Base-by-base conservation (phyloP, 2,888 invertebrate genomes). In the Drosophila setosimentum region DNA sequence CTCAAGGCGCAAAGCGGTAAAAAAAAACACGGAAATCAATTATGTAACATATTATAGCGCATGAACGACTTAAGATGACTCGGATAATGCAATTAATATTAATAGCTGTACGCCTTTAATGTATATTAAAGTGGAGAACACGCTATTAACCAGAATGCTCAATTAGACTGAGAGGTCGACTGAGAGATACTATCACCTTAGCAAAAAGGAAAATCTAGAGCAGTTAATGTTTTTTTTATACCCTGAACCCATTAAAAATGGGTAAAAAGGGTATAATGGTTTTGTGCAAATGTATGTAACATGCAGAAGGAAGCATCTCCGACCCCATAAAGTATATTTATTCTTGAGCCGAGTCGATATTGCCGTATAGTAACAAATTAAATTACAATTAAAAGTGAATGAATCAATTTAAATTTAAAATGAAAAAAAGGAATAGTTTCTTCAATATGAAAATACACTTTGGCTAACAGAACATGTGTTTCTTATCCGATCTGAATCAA, bases 11-110 rank as follows among this genome's bases (percentile, higher is more conserved):
- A 40, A 33, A 60, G 40, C 55, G 42, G 53, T n/a, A 69, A 69
- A 53, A 37, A 24, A 27, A 48, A 21, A 11, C 6, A 51, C 32
- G 73, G 63, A 76, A 78, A 73, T 61, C 33, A 13, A 55, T 27
- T 40, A 32, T 45, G 18, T 18, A 45, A 55, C 49, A 57, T 68
- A 68, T 68, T 40, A 27, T 21, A 29, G 49, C 29, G 33, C 4
- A 49, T 16, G 42, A 37, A 37, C 27, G 24, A 24, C 8, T 8
- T 24, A 16, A 21, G 21, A 24, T 24, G 45, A 24, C 16, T 45
- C 13, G 45, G 16, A 24, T 45, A 24, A 8, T 24, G 7, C 16
- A 45, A 45, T 45, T 24, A 45, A 24, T 24, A 45, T 24, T 16
- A 1, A 24, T 21, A 16, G 16, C 24, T 45, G 21, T 21, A 18